Conservation (phyloP, 2,113 vertebrate genomes). For the Casuarius casuarius region DNA sequence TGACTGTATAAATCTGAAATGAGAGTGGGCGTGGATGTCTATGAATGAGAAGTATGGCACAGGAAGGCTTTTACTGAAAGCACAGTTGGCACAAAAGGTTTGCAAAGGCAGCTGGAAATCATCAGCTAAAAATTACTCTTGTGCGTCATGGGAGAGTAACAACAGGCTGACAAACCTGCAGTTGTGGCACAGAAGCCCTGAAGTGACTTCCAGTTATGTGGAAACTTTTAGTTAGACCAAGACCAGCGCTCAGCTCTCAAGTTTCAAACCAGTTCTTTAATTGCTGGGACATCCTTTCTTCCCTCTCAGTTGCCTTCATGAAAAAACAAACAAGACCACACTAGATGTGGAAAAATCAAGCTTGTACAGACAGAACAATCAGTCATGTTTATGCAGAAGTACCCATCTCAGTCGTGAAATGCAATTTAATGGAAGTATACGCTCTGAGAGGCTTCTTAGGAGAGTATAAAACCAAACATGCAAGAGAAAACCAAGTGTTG, state of each 20-base stretch:
- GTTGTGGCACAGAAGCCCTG: neutral
- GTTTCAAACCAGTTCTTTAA: neutral
- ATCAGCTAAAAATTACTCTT: neutral
- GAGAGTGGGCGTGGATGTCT: neutral
- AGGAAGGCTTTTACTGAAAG: neutral
- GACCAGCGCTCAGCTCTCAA: neutral
- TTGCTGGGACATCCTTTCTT: neutral
- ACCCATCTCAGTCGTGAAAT: neutral
- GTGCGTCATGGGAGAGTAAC: neutral
- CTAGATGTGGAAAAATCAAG: neutral
- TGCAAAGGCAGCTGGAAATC: slow-evolving; percentile 21
- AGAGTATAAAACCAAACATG: neutral
- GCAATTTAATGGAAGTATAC: neutral
- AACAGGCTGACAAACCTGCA: slow-evolving; percentile 1
- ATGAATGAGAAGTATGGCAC: neutral
- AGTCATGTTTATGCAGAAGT: neutral
- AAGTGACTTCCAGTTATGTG: neutral
- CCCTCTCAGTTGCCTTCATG: neutral
- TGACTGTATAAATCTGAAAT: neutral
- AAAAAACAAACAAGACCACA: neutral
- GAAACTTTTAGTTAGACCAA: neutral
- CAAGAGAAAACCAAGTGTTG: neutral
- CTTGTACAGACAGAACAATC: neutral
- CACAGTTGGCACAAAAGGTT: neutral
- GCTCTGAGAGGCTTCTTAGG: neutral